These are phyloP conservation scores for Diogma glabrata DNA, from an alignment of 2,888 invertebrate species.

Conservation along the genomic window DNA sequence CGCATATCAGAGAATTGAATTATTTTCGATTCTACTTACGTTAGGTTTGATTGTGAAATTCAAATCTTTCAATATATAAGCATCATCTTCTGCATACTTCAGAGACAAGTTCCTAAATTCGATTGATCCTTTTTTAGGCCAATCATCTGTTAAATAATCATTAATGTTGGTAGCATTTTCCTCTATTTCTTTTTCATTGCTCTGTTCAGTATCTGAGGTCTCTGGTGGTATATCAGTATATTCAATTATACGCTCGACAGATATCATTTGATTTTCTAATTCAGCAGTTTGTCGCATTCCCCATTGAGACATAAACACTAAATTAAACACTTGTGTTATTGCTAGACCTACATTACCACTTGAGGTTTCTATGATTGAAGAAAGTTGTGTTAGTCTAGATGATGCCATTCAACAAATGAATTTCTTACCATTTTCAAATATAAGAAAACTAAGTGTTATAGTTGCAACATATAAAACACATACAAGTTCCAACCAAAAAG, in stretches of 20 bases:
- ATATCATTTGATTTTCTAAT: conserved; percentile 48
- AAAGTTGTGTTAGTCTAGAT: background rate
- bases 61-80: conserved; percentile 56
- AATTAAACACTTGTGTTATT: conserved; percentile 40
- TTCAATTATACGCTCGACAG: conserved; percentile 55
- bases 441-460: conserved; percentile 52
- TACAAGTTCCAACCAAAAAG: conserved; percentile 57
- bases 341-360: conserved; percentile 42
- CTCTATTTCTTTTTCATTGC: background rate
- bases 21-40: too few species aligned
- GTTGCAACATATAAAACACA: conserved; percentile 52
- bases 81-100: conserved; percentile 49
- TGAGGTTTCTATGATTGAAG: conserved; percentile 16
- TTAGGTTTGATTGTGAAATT: conserved; percentile 40
- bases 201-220: conserved; percentile 13
- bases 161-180: conserved; percentile 16
- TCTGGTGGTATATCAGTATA: conserved; percentile 44
- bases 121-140: conserved; percentile 52
- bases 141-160: conserved; percentile 25
- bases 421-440: conserved; percentile 30
- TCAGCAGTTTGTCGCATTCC: conserved; percentile 59
- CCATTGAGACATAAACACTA: conserved; percentile 46
- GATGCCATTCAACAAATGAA: background rate
- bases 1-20: too few species aligned
- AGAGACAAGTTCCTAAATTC: conserved; percentile 49